Base-by-base conservation (phyloP, 92 coral and sea anemone species). In the Blastomussa wellsi region DNA sequence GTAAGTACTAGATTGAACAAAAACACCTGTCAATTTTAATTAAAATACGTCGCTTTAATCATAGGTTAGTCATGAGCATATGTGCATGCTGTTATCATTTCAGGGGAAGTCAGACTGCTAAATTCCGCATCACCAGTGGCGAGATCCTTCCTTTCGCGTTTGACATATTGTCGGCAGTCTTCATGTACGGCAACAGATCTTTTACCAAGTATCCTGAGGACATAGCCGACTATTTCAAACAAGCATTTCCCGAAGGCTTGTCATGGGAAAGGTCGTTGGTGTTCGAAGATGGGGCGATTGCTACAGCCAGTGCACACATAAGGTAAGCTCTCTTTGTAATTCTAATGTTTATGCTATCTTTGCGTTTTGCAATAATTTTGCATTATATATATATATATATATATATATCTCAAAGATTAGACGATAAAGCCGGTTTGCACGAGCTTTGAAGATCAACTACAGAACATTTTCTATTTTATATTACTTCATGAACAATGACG, bases 271-370 rank as follows among this genome's bases (percentile, higher is more conserved):
- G 42, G n/a, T 22, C 8, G 14, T 26, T 65, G 78, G 14, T 8
- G 10, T 68, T 59, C 39, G 82, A 79, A 35, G 82, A 67, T 38
- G 76, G 76, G 65, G 65, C 71, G 26, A 6, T 64, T 64, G 69
- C 69, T 3, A 13, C n/a, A 64, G 69, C 17, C 69, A 64, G 0
- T 24, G 69, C 32, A 15, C 13, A 64, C 13, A 64, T 64, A 64
- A 64, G 69, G 69, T 64, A 64, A 24, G n/a, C 24, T 24, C n/a
- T 64, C 11, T 44, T 44, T 3, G 49, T 3, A 6, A 8, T 3
- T 44, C 11, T 44, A 44, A 44, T 44, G 6, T 3, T 13, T 13
- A 44, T 44, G 12, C 11, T 44, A 13, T 4, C 7, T 44, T 44
- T n/a, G n/a, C n/a, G n/a, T n/a, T n/a, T n/a, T n/a, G n/a, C n/a